Conservation (phyloP, 2,888 invertebrate genomes). For the Cephus spinipes region DNA sequence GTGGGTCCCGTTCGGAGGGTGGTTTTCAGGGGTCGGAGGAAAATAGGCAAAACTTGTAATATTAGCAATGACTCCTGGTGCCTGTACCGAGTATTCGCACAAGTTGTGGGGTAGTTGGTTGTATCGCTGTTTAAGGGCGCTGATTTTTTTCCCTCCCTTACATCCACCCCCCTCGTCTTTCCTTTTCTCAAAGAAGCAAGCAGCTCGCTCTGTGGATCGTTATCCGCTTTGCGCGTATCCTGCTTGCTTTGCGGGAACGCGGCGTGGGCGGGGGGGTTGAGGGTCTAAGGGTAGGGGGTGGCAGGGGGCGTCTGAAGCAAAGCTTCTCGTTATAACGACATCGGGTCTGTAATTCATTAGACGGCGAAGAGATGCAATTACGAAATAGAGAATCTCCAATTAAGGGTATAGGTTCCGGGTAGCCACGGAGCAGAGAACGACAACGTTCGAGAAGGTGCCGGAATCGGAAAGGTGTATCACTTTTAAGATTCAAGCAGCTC, state of each 20-base stretch:
- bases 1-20: neutral
- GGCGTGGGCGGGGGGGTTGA: neutral
- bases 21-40: neutral
- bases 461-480: neutral
- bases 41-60: neutral
- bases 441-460: neutral
- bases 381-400: slow-evolving; percentile 24
- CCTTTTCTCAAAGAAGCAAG: neutral
- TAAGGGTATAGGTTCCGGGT: slow-evolving; percentile 2
- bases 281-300: neutral
- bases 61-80: neutral
- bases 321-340: slow-evolving; percentile 29
- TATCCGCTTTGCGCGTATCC: neutral
- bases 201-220: neutral
- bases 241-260: neutral
- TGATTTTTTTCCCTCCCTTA: neutral
- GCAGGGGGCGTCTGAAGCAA: neutral
- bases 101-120: neutral
- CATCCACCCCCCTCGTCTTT: neutral
- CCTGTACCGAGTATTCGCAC: neutral
- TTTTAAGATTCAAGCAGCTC: neutral
- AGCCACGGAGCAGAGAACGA: neutral
- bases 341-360: slow-evolving; percentile 33
- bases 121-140: neutral
- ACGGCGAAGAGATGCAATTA: slow-evolving; percentile 31